Evolutionary conservation across 2,113 vertebrate genomes (phyloP), one percentile per base, ranked within the genome.

Genomic region (Bubo blakistoni): DNA sequence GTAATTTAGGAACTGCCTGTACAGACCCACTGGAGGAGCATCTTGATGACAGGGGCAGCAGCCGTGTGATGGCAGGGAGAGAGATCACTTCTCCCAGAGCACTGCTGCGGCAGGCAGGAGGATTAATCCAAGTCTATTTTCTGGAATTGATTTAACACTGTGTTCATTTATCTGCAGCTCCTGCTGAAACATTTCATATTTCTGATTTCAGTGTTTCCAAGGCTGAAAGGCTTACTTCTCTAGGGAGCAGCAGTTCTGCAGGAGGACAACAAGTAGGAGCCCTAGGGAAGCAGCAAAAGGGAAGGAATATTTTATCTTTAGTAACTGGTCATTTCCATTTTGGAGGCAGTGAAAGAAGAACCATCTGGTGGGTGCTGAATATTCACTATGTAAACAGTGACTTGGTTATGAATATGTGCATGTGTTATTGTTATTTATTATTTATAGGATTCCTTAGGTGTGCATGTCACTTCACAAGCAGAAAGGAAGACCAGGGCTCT

Each of bases 321-420:
- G 91, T 81, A 97, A 96, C 91, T 92, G 96, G 97, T 96, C 96
- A 97, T 97, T 97, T 98, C 96, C 96, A 96, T 98, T 98, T 94
- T 88, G 91, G 63, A 97, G 81, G 42, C 82, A 93, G 88, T n/a
- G 76, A 96, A 94, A 90, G 81, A 88, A 82, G 52, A 94, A 83
- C 95, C 94, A 95, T 97, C 93, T 97, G 94, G 86, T 93, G 52
- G 42, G 25, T 94, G 71, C 81, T 96, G 96, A 96, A 95, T 97
- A 98, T 98, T 97, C 97, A 97, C 82, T 51, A 67, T 26, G 16
- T 90, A 93, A 96, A 94, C 92, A 95, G 90, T 95, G 70, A 65
- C 57, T 81, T 46, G 38, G 42, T 92, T 94, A 88, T 91, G 95
- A 96, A 86, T 96, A 95, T 85, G 72, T 90, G 67, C 73, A 72